These are phyloP conservation scores for Stenoptilia bipunctidactyla DNA, from an alignment of 2,888 invertebrate species.

Conservation along the genomic window DNA sequence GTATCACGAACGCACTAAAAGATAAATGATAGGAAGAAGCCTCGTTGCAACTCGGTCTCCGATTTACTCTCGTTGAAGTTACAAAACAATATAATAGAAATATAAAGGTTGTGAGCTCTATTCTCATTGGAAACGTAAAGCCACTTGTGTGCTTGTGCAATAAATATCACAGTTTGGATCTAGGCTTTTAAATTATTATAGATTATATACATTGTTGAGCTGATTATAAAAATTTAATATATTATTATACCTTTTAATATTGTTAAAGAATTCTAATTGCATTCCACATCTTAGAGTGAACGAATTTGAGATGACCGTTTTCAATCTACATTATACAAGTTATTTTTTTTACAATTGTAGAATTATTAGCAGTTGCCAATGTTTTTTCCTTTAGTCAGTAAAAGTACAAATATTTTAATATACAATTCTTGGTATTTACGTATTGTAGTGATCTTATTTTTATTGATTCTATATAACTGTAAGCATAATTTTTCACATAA, in stretches of 20 bases:
- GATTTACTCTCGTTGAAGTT: constrained; percentile 1
- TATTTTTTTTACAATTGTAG: constrained; percentile 68
- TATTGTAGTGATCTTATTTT: constrained; percentile 69
- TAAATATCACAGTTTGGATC: constrained; percentile 73
- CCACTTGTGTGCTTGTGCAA: constrained; percentile 73
- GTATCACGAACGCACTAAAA: no score
- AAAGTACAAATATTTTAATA: constrained; percentile 85
- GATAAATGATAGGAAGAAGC: neutral
- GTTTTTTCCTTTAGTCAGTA: constrained; percentile 83
- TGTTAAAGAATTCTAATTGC: constrained; percentile 73
- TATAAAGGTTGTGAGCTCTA: constrained; percentile 73
- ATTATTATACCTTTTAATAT: constrained; percentile 73
- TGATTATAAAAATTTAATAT: constrained; percentile 74
- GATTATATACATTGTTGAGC: constrained; percentile 76
- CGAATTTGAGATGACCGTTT: constrained; percentile 70
- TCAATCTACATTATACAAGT: constrained; percentile 70
- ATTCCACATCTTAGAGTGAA: constrained; percentile 72
- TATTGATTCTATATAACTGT: constrained; percentile 65
- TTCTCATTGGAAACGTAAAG: constrained; percentile 65
- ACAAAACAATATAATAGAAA: constrained; percentile 55
- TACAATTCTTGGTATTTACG: constrained; percentile 72
- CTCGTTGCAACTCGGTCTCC: no score
- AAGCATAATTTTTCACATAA: constrained; percentile 65
- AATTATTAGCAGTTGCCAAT: constrained; percentile 71
- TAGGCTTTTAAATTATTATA: constrained; percentile 74